Evolutionary conservation across 2,113 vertebrate genomes (phyloP).

Genomic region (Bujurquina vittata): DNA sequence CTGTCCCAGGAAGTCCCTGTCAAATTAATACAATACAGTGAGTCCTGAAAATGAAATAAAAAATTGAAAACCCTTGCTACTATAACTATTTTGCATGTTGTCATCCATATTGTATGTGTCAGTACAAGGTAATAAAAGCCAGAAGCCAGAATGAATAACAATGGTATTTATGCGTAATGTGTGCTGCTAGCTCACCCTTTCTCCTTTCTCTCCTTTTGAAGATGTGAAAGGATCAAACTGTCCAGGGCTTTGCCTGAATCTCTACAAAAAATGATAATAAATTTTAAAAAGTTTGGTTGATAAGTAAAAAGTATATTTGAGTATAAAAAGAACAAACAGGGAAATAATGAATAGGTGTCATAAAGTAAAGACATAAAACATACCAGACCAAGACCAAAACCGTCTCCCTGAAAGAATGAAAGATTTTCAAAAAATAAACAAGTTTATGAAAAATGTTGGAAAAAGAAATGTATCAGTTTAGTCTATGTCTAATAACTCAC

Average conservation of each 20-base stretch:
- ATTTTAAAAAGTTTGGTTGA: neutral
- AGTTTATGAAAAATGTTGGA: neutral
- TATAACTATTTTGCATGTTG: neutral
- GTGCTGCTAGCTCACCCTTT: slow-evolving; percentile 78
- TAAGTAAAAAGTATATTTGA: neutral
- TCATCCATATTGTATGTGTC: neutral
- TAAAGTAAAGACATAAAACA: slow-evolving; percentile 19
- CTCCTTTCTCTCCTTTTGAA: slow-evolving; percentile 87
- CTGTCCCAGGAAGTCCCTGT: slow-evolving; percentile 87
- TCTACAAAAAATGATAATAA: slow-evolving; percentile 55
- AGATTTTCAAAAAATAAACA: neutral
- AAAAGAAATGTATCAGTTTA: neutral
- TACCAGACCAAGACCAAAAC: slow-evolving; percentile 78
- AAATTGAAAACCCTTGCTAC: neutral
- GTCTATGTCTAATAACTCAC: slow-evolving; percentile 53
- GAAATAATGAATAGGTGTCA: neutral
- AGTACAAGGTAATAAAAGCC: neutral
- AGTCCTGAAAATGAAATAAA: slow-evolving; percentile 27
- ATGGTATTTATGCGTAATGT: neutral
- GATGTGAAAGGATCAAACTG: slow-evolving; percentile 78
- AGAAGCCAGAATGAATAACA: neutral
- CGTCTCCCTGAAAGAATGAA: slow-evolving; percentile 55
- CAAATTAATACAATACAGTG: slow-evolving; percentile 28
- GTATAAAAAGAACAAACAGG: neutral
- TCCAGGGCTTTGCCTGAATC: slow-evolving; percentile 67